Conservation (phyloP, 2,888 invertebrate species). For the Brenthis hecate region DNA sequence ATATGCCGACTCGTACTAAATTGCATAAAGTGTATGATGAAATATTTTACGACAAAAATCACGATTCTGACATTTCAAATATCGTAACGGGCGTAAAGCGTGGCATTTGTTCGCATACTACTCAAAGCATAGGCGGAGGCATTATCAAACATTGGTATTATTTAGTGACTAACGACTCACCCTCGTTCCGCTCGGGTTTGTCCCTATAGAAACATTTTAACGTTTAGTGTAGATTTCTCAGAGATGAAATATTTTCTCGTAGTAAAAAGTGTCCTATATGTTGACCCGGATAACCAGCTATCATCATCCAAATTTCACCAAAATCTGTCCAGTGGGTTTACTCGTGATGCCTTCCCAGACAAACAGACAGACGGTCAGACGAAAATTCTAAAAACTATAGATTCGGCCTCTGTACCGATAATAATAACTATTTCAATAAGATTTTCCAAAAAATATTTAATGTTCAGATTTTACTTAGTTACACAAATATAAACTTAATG, state of each 20-base stretch:
- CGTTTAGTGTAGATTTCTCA: not conserved
- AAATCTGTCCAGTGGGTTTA: no score
- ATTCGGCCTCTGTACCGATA: no score
- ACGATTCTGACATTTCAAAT: conserved; percentile 79
- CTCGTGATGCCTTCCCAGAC: no score
- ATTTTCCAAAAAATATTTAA: no score
- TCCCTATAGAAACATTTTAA: not conserved
- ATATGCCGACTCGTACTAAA: conserved; percentile 43
- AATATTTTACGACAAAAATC: conserved; percentile 76
- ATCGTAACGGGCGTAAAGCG: conserved; percentile 67
- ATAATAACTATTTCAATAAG: no score
- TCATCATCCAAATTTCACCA: no score
- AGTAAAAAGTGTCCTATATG: no score
- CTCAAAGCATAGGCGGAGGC: conserved; percentile 25
- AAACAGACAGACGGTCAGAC: no score
- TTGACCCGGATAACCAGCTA: no score
- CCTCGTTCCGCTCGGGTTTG: not conserved
- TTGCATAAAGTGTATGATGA: conserved; percentile 61
- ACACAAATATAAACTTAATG: not conserved
- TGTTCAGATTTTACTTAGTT: not conserved
- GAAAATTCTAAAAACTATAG: no score
- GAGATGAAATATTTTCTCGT: no score
- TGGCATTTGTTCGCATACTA: conserved; percentile 73
- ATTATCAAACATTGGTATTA: conserved; percentile 11
- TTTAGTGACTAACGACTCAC: not conserved